Evolutionary conservation across 2,888 invertebrate genomes (phyloP).

Genomic region (Dasypogon diadema): DNA sequence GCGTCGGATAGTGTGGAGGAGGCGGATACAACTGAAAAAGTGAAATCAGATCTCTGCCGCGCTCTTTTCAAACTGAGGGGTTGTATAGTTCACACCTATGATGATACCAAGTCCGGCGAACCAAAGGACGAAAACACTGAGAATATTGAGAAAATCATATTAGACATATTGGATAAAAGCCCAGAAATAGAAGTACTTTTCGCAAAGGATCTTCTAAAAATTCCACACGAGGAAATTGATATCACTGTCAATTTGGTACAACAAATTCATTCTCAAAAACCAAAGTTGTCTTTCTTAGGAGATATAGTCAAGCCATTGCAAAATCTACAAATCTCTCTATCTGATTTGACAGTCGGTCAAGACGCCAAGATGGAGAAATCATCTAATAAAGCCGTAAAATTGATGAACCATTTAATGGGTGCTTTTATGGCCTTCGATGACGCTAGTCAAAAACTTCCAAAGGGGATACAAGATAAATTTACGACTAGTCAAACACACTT

Average conservation of each 20-base stretch:
- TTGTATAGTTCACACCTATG: conserved; percentile 65
- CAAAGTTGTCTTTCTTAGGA: background rate
- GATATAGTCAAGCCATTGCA: background rate
- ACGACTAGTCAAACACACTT: conserved; percentile 46
- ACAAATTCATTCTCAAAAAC: background rate
- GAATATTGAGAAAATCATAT: conserved; percentile 48
- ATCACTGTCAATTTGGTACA: conserved; percentile 25
- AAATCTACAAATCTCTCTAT: conserved; percentile 4
- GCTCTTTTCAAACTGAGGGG: conserved; percentile 62
- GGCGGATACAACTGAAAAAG: background rate
- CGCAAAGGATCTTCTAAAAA: conserved; percentile 62
- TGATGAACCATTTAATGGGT: conserved; percentile 54
- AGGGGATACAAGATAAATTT: conserved; percentile 14
- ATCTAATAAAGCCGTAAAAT: conserved; percentile 9
- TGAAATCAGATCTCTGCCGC: conserved; percentile 51
- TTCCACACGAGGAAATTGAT: conserved; percentile 56
- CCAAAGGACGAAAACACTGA: conserved; percentile 54
- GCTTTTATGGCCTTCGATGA: conserved; percentile 57
- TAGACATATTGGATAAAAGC: background rate
- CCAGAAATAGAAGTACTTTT: conserved; percentile 61
- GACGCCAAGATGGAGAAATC: background rate
- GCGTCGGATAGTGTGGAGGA: background rate
- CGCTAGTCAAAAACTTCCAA: conserved; percentile 8
- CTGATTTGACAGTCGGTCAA: background rate
- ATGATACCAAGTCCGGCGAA: conserved; percentile 57